Evolutionary conservation across 2,888 invertebrate species (phyloP).

Genomic region (Anaspis maculata): DNA sequence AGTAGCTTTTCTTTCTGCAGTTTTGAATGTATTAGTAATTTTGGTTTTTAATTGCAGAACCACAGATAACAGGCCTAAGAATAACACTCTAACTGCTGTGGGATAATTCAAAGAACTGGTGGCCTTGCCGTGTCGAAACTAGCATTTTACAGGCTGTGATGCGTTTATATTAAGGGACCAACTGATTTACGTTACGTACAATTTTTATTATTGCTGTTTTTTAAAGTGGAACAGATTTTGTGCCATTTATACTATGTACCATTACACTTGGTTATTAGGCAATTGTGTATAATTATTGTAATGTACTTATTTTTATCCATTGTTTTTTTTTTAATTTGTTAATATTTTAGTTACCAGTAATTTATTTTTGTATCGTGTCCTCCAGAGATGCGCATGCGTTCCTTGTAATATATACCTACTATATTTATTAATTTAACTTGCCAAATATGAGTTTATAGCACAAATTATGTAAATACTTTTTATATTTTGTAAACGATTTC

Average conservation of each 20-base stretch:
- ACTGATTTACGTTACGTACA: slow-evolving; percentile 19
- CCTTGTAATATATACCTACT: slow-evolving; percentile 11
- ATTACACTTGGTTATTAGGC: slow-evolving; percentile 2
- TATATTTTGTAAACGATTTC: slow-evolving; percentile 9
- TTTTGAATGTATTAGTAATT: slow-evolving; percentile 2
- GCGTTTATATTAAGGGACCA: slow-evolving; percentile 40
- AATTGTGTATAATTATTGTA: slow-evolving; percentile 3
- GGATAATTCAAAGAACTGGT: slow-evolving; percentile 29
- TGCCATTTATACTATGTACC: slow-evolving; percentile 8
- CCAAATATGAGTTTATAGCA: slow-evolving; percentile 16
- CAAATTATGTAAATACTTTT: slow-evolving; percentile 15
- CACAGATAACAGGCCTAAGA: slow-evolving; percentile 51
- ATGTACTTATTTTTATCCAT: slow-evolving; percentile 1
- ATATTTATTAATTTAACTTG: slow-evolving; percentile 14
- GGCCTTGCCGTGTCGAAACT: slow-evolving; percentile 17
- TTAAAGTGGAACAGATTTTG: slow-evolving; percentile 8
- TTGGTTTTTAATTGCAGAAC: slow-evolving; percentile 38
- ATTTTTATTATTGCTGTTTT: slow-evolving; percentile 4
- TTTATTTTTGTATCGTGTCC: slow-evolving; percentile 5
- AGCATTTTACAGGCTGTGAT: slow-evolving; percentile 38
- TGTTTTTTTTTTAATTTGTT: slow-evolving; percentile 4
- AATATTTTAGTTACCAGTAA: slow-evolving; percentile 10
- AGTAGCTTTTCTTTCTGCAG: background rate
- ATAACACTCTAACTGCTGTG: slow-evolving; percentile 51
- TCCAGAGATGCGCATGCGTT: slow-evolving; percentile 4